Evolutionary conservation across 2,113 vertebrate species (phyloP), one percentile per base, ranked within the genome.

Genomic region (Ahaetulla prasina): DNA sequence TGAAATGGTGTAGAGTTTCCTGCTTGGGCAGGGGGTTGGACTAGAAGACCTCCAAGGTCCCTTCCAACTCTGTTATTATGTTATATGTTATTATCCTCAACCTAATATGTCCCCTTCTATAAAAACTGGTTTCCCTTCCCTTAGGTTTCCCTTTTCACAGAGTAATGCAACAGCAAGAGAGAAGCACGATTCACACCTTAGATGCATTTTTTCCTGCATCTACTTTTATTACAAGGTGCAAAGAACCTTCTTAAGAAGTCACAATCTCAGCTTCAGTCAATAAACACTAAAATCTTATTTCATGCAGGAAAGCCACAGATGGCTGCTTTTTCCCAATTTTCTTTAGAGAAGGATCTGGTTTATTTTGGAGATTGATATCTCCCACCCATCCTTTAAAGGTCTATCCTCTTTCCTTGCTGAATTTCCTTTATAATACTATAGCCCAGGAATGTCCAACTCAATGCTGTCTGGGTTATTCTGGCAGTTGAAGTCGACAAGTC

Each of bases 231-330:
- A 91, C 52, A 92, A 93, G 63, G 35, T 9, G n/a, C 1, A 18
- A 87, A 47, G 47, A 52, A 30, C 39, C 86, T 91, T 23, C 30
- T 93, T 87, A 91, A n/a, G 30, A 93, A 12, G 92, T 87, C 43
- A 84, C 22, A 95, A 91, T 91, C 89, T 30, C 5, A 95, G 0
- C 90, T 92, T 92, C n/a, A 6, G 5, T 55, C 89, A 95, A 45
- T 9, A 45, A 91, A 91, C 68, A 27, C 68, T 86, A 49, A 89
- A 94, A 60, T 0, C 57, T 45, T 35, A n/a, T 30, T 63, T 63
- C 27, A 14, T n/a, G 27, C 10, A 12, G 27, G 60, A 90, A 25
- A 23, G 20, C 2, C 12, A 54, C 22, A 47, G 52, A 8, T 35
- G 20, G 91, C 16, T 47, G 22, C 45, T 30, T 54, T 91, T 50